Evolutionary conservation across 2,797 vertebrate species (phyloP), one percentile per base, ranked within the genome.

Genomic region (Xenops minutus): DNA sequence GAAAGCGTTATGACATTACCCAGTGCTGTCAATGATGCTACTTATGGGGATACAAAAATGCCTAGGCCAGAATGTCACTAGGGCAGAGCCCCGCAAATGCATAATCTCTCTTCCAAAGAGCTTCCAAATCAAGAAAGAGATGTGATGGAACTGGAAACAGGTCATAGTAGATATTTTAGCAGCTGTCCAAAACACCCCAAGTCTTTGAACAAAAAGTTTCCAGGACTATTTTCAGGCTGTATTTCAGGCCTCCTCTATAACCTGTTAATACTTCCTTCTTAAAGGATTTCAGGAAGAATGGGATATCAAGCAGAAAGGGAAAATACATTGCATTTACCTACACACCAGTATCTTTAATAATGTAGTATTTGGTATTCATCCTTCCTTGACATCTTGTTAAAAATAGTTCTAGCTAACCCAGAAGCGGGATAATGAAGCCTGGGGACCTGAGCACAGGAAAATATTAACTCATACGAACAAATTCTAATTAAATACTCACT

Each of bases 21-120:
- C 64, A 12, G 20, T 62, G 54, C 41, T 67, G 6, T 27, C 2
- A 1, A 4, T 43, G 37, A 26, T 1, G 3, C 10, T 51, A 4
- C 12, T 78, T 72, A 26, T 2, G 4, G 30, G 10, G 43, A 62
- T 43, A 48, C 34, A 55, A 15, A 87, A 59, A 66, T 17, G 37
- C 9, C 17, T 61, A 75, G 18, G 11, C 17, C 29, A 75, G 26
- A 69, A 1, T 4, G 37, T 58, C 24, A 1, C 58, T 55, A 36
- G 1, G 1, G 10, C 46, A 62, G 37, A 77, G 18, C 16, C 22
- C 4, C 20, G 3, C 26, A 89, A 11, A 81, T 13, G 8, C 11
- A n/a, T 2, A 56, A 19, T 27, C 3, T 1, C 27, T 79, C 26
- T 58, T 52, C 24, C 3, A 5, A 46, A 88, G 32, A 59, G 3